These are phyloP conservation scores for Drymonia ruficornis DNA, from an alignment of 2,888 invertebrate species.

Conservation along the genomic window DNA sequence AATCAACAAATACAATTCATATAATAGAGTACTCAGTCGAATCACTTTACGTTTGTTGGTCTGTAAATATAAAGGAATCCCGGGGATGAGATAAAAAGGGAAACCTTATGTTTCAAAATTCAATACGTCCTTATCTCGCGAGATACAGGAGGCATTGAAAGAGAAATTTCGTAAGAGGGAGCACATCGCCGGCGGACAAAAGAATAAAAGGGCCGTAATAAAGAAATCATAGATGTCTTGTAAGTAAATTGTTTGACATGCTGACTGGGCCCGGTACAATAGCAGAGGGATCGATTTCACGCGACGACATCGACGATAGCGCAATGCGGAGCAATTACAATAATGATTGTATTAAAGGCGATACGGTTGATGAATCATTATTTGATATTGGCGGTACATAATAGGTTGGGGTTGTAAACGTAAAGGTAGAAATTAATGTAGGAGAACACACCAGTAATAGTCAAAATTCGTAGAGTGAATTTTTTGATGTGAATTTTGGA, in stretches of 20 bases:
- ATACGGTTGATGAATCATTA: constrained; percentile 47
- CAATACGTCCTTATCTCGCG: constrained; percentile 71
- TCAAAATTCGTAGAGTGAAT: neutral
- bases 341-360: constrained; percentile 64
- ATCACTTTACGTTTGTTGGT: constrained; percentile 56
- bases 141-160: constrained; percentile 58
- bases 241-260: constrained; percentile 74
- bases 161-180: constrained; percentile 59
- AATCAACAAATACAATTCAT: constrained; percentile 60
- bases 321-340: constrained; percentile 58
- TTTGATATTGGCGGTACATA: constrained; percentile 29
- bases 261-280: constrained; percentile 43
- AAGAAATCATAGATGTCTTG: constrained; percentile 73
- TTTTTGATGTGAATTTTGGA: too few relatives aligned
- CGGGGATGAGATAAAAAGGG: constrained; percentile 61
- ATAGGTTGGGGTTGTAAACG: constrained; percentile 13
- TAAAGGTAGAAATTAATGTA: too few relatives aligned
- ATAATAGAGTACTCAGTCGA: constrained; percentile 58
- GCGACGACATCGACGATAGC: constrained; percentile 49
- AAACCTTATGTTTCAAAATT: constrained; percentile 75
- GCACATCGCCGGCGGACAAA: constrained; percentile 58
- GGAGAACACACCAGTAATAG: neutral
- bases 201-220: constrained; percentile 67
- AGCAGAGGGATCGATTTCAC: constrained; percentile 38
- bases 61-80: constrained; percentile 59